Percentiles rank a stretch among this genome's conserved stretches.
Evolutionary conservation across 2,797 vertebrate genomes (phyloP).

Genomic region (Euthynnus affinis): DNA sequence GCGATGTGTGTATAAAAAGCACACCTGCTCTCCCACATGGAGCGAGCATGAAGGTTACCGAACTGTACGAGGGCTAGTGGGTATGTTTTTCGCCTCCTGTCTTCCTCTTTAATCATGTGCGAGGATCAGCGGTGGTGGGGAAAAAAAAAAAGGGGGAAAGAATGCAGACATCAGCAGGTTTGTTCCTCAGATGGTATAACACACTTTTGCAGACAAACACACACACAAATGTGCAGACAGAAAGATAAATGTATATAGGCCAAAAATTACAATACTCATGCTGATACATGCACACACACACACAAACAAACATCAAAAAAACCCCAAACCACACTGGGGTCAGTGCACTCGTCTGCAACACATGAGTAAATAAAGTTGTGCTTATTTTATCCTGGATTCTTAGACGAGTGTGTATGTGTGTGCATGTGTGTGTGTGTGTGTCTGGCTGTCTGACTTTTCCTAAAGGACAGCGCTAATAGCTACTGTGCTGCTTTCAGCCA

Average conservation of each 20-base stretch:
- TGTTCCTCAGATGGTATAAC: slow-evolving; percentile 19
- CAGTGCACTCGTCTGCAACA: slow-evolving; percentile 31
- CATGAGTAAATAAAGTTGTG: slow-evolving; percentile 58
- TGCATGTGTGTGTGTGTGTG: slow-evolving; percentile 25
- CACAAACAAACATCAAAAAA: slow-evolving; percentile 33
- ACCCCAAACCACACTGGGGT: slow-evolving; percentile 53
- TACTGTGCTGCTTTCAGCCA: slow-evolving; percentile 15
- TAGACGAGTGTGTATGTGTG: slow-evolving; percentile 26
- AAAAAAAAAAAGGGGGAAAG: not conserved
- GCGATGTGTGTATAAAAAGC: slow-evolving; percentile 18
- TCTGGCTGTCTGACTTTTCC: slow-evolving; percentile 18
- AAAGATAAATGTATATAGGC: slow-evolving; percentile 4
- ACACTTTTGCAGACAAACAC: slow-evolving; percentile 1
- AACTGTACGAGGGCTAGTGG: slow-evolving; percentile 3
- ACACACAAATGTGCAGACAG: not conserved
- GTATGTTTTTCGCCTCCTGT: slow-evolving; percentile 12
- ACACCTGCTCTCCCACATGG: not conserved
- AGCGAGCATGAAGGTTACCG: slow-evolving; percentile 7
- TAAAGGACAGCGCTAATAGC: slow-evolving; percentile 44
- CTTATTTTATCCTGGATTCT: slow-evolving; percentile 44
- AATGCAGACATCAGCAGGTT: slow-evolving; percentile 55
- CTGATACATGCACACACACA: slow-evolving; percentile 10
- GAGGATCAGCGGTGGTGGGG: slow-evolving; percentile 28
- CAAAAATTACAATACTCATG: not conserved
- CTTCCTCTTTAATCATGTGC: slow-evolving; percentile 50